Conservation (phyloP, 2,797 vertebrate genomes). For the Gadopsis bispinosus region DNA sequence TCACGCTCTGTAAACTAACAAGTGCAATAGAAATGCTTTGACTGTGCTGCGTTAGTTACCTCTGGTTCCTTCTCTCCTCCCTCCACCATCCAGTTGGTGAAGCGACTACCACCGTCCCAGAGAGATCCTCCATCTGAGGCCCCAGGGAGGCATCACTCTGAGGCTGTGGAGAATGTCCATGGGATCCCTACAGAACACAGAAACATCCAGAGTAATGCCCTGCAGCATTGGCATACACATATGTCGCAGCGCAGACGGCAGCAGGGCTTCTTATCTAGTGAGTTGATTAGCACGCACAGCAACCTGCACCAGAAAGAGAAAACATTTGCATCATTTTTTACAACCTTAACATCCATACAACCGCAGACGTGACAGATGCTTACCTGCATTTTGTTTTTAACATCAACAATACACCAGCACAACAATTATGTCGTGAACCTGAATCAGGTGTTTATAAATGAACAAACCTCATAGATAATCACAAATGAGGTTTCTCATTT, state of each 20-base stretch:
- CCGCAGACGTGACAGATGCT: neutral
- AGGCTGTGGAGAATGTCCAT: conserved; percentile 1
- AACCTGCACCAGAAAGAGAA: neutral
- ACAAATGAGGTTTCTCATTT: conserved; percentile 3
- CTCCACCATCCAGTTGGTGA: conserved; percentile 79
- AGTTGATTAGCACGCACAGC: conserved; percentile 37
- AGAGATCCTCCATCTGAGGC: conserved; percentile 32
- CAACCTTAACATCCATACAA: neutral
- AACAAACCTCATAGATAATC: neutral
- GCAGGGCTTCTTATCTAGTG: conserved; percentile 87
- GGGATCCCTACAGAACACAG: conserved; percentile 41
- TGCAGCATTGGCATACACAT: conserved; percentile 88
- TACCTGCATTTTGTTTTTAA: neutral
- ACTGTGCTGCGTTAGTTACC: neutral
- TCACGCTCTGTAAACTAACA: neutral
- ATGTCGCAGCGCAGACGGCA: conserved; percentile 85
- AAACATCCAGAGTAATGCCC: conserved; percentile 82
- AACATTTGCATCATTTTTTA: neutral
- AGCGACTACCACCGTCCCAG: conserved; percentile 68
- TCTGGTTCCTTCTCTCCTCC: neutral
- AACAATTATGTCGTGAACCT: neutral
- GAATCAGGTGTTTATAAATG: neutral
- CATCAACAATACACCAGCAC: neutral
- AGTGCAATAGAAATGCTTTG: neutral
- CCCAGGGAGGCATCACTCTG: conserved; percentile 23